Evolutionary conservation across 2,888 invertebrate species (phyloP).

Genomic region (Phengaris arion): DNA sequence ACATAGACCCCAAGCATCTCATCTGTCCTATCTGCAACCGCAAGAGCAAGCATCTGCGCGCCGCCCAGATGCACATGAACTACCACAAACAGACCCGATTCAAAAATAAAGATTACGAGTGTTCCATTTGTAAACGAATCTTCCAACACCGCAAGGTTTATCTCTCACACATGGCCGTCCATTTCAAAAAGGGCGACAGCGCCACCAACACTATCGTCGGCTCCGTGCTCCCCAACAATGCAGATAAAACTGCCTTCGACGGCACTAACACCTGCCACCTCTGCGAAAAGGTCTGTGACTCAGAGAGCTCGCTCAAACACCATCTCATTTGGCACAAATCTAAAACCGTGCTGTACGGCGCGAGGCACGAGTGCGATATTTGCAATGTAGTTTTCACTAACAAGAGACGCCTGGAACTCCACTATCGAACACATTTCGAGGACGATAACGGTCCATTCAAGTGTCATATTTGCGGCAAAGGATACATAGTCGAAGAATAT

Average conservation of each 20-base stretch:
- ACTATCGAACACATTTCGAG: constrained; percentile 72
- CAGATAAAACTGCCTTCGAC: constrained; percentile 48
- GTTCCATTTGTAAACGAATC: constrained; percentile 70
- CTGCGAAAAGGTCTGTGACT: constrained; percentile 71
- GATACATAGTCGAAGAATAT: constrained; percentile 74
- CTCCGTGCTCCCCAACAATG: constrained; percentile 45
- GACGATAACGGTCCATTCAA: constrained; percentile 75
- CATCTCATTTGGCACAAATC: constrained; percentile 71
- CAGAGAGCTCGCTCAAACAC: constrained; percentile 65
- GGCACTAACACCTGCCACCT: constrained; percentile 65
- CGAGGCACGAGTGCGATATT: constrained; percentile 68
- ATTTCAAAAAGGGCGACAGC: constrained; percentile 70
- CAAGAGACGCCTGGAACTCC: constrained; percentile 67
- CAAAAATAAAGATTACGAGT: constrained; percentile 71
- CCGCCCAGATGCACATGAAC: constrained; percentile 70
- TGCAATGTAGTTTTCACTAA: constrained; percentile 72
- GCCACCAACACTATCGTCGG: constrained; percentile 62
- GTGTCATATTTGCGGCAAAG: constrained; percentile 74
- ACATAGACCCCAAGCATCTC: constrained; percentile 63
- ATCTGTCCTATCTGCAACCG: constrained; percentile 70
- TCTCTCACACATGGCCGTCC: constrained; percentile 72
- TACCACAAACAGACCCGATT: constrained; percentile 74
- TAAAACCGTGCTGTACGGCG: constrained; percentile 63
- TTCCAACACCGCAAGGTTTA: constrained; percentile 68
- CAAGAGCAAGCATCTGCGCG: constrained; percentile 69